Evolutionary conservation across 2,888 invertebrate species (phyloP).

Genomic region (Apomyelois bistriatella): DNA sequence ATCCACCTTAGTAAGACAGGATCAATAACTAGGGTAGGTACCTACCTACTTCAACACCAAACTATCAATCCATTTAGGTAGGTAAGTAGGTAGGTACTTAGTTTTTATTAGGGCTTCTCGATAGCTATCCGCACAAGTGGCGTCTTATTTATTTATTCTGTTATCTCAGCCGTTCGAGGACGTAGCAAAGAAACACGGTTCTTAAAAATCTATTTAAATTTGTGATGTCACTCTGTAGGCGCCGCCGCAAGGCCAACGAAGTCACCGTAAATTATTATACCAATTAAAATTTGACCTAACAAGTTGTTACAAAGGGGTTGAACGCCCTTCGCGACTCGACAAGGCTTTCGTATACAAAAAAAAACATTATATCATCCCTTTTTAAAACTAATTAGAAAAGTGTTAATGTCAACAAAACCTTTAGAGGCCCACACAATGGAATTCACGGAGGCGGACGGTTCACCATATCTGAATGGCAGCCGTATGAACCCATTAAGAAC

Average conservation of each 20-base stretch:
- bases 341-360: conserved; percentile 17
- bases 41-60: too few relatives aligned
- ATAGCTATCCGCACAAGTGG: background rate
- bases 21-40: too few relatives aligned
- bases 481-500: conserved; percentile 31
- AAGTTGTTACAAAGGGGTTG: conserved; percentile 17
- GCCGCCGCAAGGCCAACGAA: conserved; percentile 55
- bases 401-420: conserved; percentile 55
- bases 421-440: conserved; percentile 21
- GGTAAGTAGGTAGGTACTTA: too few relatives aligned
- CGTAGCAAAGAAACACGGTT: conserved; percentile 27
- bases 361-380: conserved; percentile 14
- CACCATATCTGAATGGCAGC: conserved; percentile 23
- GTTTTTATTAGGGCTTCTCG: too few relatives aligned
- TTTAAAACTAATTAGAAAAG: background rate
- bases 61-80: too few relatives aligned
- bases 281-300: conserved; percentile 31
- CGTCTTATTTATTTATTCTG: conserved; percentile 9
- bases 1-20: too few relatives aligned
- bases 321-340: conserved; percentile 14
- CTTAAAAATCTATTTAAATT: conserved; percentile 67
- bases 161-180: conserved; percentile 2
- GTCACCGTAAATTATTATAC: conserved; percentile 36
- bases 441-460: conserved; percentile 18
- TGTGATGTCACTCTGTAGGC: conserved; percentile 70